These are phyloP conservation scores for Gallinago stenura DNA, from an alignment of 2,797 vertebrate species.

Conservation along the genomic window DNA sequence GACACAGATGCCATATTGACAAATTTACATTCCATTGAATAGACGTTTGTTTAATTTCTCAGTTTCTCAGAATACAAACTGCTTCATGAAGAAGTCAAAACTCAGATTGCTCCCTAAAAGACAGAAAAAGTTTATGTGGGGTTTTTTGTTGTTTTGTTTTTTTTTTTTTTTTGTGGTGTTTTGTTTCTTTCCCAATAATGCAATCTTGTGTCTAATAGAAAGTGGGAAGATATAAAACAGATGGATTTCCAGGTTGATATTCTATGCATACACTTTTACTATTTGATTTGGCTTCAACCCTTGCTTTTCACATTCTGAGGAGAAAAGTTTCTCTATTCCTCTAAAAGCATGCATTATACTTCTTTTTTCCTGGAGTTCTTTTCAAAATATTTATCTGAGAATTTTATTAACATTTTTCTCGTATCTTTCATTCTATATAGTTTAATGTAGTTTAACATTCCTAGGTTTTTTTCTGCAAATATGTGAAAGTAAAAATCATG, in stretches of 20 bases:
- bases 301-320: not conserved
- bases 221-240: not conserved
- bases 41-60: slow-evolving; percentile 37
- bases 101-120: not conserved
- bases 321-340: not conserved
- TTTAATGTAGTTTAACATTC: not conserved
- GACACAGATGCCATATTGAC: not conserved
- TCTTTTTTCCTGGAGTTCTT: not conserved
- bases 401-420: not conserved
- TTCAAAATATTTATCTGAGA: not conserved
- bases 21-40: slow-evolving; percentile 25
- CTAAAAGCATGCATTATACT: not conserved
- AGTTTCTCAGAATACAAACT: slow-evolving; percentile 34
- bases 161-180: not conserved
- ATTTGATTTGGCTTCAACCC: not conserved
- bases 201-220: not conserved
- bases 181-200: not conserved
- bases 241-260: not conserved
- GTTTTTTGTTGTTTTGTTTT: not conserved
- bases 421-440: not conserved
- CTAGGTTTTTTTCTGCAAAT: not conserved
- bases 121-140: not conserved
- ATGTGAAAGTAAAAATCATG: not conserved
- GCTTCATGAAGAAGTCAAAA: slow-evolving; percentile 23
- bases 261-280: not conserved